Percentiles rank a stretch among this genome's conserved stretches.
phyloP scores from a whole-genome alignment of 2,888 invertebrate species.

The Andrena flavipes region DNA sequence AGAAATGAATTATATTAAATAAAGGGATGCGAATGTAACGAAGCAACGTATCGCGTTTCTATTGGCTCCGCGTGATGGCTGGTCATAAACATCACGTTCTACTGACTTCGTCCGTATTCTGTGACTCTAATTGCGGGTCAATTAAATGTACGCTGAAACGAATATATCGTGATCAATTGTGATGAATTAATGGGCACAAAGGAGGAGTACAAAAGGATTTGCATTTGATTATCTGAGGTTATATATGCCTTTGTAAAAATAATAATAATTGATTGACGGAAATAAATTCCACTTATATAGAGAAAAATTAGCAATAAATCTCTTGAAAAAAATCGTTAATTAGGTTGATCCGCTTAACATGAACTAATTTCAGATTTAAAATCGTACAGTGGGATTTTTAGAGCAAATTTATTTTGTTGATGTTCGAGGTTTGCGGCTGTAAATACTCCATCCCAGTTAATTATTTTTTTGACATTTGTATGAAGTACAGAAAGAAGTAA shows the following conservation, averaged over 20 bases:
- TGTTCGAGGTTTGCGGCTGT: too few species aligned
- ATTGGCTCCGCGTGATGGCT: not conserved
- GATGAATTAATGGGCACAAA: constrained; percentile 11
- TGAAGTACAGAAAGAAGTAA: not conserved
- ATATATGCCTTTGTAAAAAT: not conserved
- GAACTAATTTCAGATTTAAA: too few species aligned
- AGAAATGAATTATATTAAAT: constrained; percentile 33
- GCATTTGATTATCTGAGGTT: constrained; percentile 2
- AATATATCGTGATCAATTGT: constrained; percentile 10
- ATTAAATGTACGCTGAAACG: constrained; percentile 17
- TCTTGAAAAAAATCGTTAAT: too few species aligned
- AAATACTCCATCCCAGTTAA: constrained; percentile 3
- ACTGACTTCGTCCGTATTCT: constrained; percentile 21
- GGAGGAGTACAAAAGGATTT: not conserved
- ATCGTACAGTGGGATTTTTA: too few species aligned
- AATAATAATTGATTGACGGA: too few species aligned
- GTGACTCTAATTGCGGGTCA: constrained; percentile 24
- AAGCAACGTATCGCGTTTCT: not conserved
- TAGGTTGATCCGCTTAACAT: too few species aligned
- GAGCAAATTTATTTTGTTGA: too few species aligned
- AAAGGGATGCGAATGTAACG: constrained; percentile 15
- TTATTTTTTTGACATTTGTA: constrained; percentile 10
- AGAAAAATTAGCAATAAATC: too few species aligned
- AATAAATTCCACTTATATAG: too few species aligned
- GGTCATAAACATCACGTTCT: constrained; percentile 4